Evolutionary conservation across 2,113 vertebrate genomes (phyloP), one percentile per base, ranked within the genome.

Genomic region (Zosterops pallidus): DNA sequence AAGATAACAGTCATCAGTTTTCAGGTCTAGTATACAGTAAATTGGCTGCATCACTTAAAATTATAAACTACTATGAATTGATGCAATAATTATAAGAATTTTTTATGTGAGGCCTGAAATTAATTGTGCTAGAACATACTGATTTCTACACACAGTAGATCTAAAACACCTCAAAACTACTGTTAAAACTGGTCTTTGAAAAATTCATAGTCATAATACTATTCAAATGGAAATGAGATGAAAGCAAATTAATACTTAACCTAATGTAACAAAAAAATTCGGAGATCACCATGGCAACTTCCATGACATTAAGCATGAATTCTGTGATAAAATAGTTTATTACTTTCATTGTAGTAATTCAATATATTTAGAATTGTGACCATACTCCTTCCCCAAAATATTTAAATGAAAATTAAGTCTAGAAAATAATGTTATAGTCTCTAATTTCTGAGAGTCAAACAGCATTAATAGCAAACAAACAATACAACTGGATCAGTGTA

Each of bases 211-310:
- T 64, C 14, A 6, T 49, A 74, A 77, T 35, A n/a, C n/a, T 29
- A 89, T 96, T 91, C 93, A 95, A 86, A 96, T 95, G 52, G 16
- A 96, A 97, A 96, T 92, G 12, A 78, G 21, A 87, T 71, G 21
- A 91, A 95, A 92, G 57, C 9, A 92, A 92, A 90, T 88, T 91
- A 96, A 69, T 22, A 44, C 64, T 89, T 89, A 95, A 91, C 76
- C 53, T 86, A 96, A 93, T 1, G 20, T 57, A 92, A 79, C 63
- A 93, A 94, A 94, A 49, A 8, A 26, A 87, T 94, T 94, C 64
- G 70, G 72, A 90, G 29, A 69, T 95, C 93, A 93, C 87, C 72
- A 94, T 95, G 57, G 80, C 62, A 97, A 96, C 87, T 86, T 76
- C 59, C 47, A 65, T 87, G 95, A 71, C 4, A 25, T 84, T 94